phyloP scores from a whole-genome alignment of 1,140 invertebrate species.

The Dysdera silvatica region DNA sequence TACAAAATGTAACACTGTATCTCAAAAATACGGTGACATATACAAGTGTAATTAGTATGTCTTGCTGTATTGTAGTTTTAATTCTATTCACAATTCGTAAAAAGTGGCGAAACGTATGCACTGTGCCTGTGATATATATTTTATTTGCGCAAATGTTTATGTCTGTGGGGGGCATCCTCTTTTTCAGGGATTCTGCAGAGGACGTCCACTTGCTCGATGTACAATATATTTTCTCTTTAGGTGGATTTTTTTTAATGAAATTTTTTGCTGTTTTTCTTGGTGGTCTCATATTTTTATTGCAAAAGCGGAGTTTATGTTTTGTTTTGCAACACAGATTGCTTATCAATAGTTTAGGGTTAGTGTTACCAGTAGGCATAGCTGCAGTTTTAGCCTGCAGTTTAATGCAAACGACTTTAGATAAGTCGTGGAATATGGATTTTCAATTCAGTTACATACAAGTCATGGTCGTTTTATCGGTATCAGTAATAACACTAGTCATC shows the following conservation, averaged over 20 bases:
- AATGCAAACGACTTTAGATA: background rate
- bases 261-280: slow-evolving; percentile 76
- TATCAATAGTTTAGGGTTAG: slow-evolving; percentile 3
- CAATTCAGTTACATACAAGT: slow-evolving; percentile 67
- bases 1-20: slow-evolving; percentile 46
- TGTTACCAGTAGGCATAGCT: slow-evolving; percentile 9
- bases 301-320: slow-evolving; percentile 70
- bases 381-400: no score
- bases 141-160: slow-evolving; percentile 63
- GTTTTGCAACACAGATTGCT: slow-evolving; percentile 47
- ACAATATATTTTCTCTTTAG: slow-evolving; percentile 62
- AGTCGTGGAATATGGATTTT: slow-evolving; percentile 52
- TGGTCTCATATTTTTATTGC: slow-evolving; percentile 67
- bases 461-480: slow-evolving; percentile 53
- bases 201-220: slow-evolving; percentile 53
- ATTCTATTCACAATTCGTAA: slow-evolving; percentile 65
- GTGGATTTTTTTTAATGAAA: slow-evolving; percentile 66
- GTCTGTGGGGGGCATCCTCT: slow-evolving; percentile 59
- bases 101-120: slow-evolving; percentile 68
- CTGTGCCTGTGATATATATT: slow-evolving; percentile 68
- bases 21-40: slow-evolving; percentile 73
- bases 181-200: slow-evolving; percentile 49
- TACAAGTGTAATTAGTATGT: slow-evolving; percentile 64
- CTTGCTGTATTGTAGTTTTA: slow-evolving; percentile 69
- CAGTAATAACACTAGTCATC: slow-evolving; percentile 55